A percentile compares a stretch with the other conserved stretches of the same genome.
Evolutionary conservation across 2,797 vertebrate species (phyloP).

Genomic region (Macrochelys suwanniensis): DNA sequence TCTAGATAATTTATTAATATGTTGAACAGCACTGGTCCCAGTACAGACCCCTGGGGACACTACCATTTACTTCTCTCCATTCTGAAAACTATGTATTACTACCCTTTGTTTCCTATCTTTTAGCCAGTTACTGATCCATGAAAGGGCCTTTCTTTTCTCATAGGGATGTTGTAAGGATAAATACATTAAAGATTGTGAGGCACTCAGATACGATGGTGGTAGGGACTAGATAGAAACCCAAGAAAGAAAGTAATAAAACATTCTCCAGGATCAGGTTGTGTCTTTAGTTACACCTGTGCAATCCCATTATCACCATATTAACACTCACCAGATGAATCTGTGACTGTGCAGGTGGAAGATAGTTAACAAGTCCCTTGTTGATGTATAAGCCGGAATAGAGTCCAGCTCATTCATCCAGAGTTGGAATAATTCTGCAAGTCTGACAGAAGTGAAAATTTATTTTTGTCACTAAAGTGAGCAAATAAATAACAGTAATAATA

Average conservation of each 20-base stretch:
- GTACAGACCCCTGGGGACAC: neutral
- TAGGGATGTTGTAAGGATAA: neutral
- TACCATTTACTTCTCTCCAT: neutral
- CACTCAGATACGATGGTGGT: neutral
- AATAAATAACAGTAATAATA: neutral
- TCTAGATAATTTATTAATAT: neutral
- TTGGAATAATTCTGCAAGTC: neutral
- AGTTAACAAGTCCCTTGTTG: neutral
- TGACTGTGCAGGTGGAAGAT: neutral
- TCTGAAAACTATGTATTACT: neutral
- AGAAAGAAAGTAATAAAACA: neutral
- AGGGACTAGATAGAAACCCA: neutral
- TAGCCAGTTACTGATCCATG: neutral
- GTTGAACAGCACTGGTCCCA: neutral
- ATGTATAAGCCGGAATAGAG: neutral
- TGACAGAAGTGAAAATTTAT: neutral
- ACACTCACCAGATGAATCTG: neutral
- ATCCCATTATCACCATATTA: neutral
- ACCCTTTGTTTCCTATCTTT: neutral
- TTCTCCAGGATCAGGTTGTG: neutral
- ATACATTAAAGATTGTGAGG: neutral
- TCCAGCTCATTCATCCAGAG: neutral
- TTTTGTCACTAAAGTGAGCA: neutral
- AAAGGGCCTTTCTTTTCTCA: neutral
- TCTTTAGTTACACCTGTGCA: neutral